A percentile compares a stretch with the other conserved stretches of the same genome.
These are phyloP conservation scores for Drosophila micromelanica DNA, from an alignment of 1,140 invertebrate species.

Conservation along the genomic window DNA sequence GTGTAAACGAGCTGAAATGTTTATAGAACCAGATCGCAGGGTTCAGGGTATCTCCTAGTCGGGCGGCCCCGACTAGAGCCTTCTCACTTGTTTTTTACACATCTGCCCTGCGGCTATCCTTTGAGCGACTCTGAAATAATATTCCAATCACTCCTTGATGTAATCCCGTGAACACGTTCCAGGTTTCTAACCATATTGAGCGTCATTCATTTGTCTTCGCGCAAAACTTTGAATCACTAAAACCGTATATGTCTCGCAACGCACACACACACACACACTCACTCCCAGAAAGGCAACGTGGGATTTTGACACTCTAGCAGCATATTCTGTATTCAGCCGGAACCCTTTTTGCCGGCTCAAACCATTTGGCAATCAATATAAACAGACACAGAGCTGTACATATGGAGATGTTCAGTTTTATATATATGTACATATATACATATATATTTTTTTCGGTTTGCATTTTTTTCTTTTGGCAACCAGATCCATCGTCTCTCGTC, in stretches of 20 bases:
- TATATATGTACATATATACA: too few relatives aligned
- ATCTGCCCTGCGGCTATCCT: too few relatives aligned
- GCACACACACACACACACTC: conserved; percentile 21
- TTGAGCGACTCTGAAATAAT: not conserved
- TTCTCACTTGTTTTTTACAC: too few relatives aligned
- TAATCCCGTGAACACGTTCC: conserved; percentile 1
- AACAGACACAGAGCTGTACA: conserved; percentile 19
- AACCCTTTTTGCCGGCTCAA: conserved; percentile 70
- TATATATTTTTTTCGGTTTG: not conserved
- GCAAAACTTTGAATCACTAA: conserved; percentile 23
- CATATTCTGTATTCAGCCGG: conserved; percentile 59
- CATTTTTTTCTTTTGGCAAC: conserved; percentile 20
- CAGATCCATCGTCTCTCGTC: conserved; percentile 29
- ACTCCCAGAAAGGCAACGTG: conserved; percentile 26
- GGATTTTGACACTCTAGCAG: conserved; percentile 70
- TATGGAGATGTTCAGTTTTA: conserved; percentile 45
- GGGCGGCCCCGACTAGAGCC: too few relatives aligned
- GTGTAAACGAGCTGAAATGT: too few relatives aligned
- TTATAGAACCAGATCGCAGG: too few relatives aligned
- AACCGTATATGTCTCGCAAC: conserved; percentile 63
- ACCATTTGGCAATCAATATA: conserved; percentile 66
- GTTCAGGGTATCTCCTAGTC: too few relatives aligned
- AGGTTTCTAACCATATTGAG: conserved; percentile 13
- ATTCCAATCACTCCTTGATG: not conserved
- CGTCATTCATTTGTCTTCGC: conserved; percentile 24